These are phyloP conservation scores for Cerastis leucographa DNA, from an alignment of 2,888 invertebrate genomes.

Conservation along the genomic window DNA sequence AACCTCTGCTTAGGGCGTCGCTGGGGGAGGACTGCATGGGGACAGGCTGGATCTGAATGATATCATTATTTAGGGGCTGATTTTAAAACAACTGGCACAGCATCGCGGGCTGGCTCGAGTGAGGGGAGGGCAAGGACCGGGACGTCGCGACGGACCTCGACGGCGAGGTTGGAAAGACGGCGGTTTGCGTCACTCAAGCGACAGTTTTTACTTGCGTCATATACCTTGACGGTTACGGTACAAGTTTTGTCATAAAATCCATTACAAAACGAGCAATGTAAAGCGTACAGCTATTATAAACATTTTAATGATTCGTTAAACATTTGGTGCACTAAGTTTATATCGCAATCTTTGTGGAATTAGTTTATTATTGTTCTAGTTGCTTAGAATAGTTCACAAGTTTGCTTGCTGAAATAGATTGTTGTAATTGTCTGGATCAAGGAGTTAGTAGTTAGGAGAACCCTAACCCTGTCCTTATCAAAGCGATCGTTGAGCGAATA, in stretches of 20 bases:
- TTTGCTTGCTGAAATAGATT: background rate
- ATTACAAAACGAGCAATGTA: constrained; percentile 68
- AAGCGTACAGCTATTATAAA: constrained; percentile 57
- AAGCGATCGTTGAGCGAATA: background rate
- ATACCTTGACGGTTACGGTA: constrained; percentile 61
- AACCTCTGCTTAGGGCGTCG: too few relatives aligned
- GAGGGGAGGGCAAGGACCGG: too few relatives aligned
- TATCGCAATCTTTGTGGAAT: constrained; percentile 67
- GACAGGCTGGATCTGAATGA: too few relatives aligned
- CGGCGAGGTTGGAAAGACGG: too few relatives aligned
- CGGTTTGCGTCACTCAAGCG: too few relatives aligned
- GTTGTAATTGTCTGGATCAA: background rate
- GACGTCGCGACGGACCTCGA: too few relatives aligned
- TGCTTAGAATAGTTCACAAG: constrained; percentile 19
- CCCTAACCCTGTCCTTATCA: background rate
- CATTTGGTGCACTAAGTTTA: constrained; percentile 75
- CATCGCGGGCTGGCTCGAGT: too few relatives aligned
- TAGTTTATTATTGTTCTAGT: constrained; percentile 53
- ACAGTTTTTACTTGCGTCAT: constrained; percentile 30
- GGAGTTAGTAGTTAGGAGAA: background rate
- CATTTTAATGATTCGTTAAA: constrained; percentile 73
- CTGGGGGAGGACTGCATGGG: too few relatives aligned
- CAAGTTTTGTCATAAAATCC: constrained; percentile 74
- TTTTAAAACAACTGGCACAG: too few relatives aligned
- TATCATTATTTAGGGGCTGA: too few relatives aligned